Evolutionary conservation across 2,797 vertebrate species (phyloP), one percentile per base, ranked within the genome.

Genomic region (Coluber constrictor): DNA sequence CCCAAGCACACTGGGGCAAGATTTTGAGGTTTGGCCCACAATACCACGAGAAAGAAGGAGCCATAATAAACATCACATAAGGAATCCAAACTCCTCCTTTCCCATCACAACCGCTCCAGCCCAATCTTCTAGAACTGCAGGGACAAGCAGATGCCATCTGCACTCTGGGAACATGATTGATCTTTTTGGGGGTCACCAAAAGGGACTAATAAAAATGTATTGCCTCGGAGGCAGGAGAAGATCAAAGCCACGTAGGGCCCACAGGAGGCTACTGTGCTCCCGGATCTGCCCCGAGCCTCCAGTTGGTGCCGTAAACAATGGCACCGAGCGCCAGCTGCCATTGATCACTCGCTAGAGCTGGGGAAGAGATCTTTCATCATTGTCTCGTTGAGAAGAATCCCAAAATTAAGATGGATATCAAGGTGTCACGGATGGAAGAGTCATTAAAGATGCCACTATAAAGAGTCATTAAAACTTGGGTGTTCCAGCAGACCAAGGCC

Each of bases 321-420:
- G 97, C 90, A 63, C 61, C 3, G 93, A 96, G 93, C 95, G 96
- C 90, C 97, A 97, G 95, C 90, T 93, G 94, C 95, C 96, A 98
- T 97, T 88, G 37, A 98, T 98, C 97, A 96, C 92, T 95, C 93
- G 54, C 92, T 61, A 96, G 93, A 90, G 88, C 92, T 90, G 93
- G 56, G 92, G 91, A 97, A 94, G 59, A 93, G 96, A 96, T 93
- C 97, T 95, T 98, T 97, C 97, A 97, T 98, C 97, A 97, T 88
- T 96, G 97, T 97, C 96, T 93, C 95, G 95, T 95, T 89, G 79
- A 91, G 96, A 97, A 97, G 96, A 95, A 95, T 94, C 89, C 92
- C 93, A 93, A 96, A 97, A 97, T 96, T 91, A 96, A 97, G 97
- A 98, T 91, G 96, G 97, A 97, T 97, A 95, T 92, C 92, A 90